Evolutionary conservation across 2,113 vertebrate genomes (phyloP), one percentile per base, ranked within the genome.

Genomic region (Falcunculus frontatus): DNA sequence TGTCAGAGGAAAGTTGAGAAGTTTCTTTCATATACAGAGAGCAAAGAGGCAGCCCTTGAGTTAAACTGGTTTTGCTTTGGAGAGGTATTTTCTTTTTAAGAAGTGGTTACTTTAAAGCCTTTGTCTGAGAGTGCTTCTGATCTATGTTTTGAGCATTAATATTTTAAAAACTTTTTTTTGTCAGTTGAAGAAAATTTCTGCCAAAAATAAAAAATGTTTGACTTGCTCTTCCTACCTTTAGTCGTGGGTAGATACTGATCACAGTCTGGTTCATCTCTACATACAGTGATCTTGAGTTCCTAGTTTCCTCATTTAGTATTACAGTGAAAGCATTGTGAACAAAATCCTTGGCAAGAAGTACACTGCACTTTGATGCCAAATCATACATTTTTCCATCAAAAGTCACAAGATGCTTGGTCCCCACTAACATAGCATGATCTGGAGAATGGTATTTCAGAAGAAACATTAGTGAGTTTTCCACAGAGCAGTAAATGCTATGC

Each of bases 401-500:
- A 3, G 99, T 98, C 92, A 98, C 97, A 29, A 98, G 39, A 41
- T 98, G 98, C 95, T 98, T 98, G 91, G 97, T 96, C 5, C 98
- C 97, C 7, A 98, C 98, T 95, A 99, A 68, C 86, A 99, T 42
- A 11, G 98, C 98, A 50, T 98, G 98, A 94, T 99, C 99, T 99
- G 76, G 73, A 22, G 59, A 68, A 70, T 3, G 30, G 23, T n/a
- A 77, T 62, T 20, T 55, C 39, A 91, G 82, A 64, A 89, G 57
- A 75, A 62, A 55, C 25, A 69, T 59, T 33, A 63, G 23, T 73
- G n/a, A 85, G 21, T 80, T 86, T 86, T 74, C 50, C 62, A 44
- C 19, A 55, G 39, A 92, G 59, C 44, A 50, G 9, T 25, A 50
- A 59, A 52, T 59, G 47, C 49, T 59, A 14, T 33, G 7, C 21